These are phyloP conservation scores for Leptopterna dolabrata DNA, from an alignment of 2,888 invertebrate species.

Conservation along the genomic window DNA sequence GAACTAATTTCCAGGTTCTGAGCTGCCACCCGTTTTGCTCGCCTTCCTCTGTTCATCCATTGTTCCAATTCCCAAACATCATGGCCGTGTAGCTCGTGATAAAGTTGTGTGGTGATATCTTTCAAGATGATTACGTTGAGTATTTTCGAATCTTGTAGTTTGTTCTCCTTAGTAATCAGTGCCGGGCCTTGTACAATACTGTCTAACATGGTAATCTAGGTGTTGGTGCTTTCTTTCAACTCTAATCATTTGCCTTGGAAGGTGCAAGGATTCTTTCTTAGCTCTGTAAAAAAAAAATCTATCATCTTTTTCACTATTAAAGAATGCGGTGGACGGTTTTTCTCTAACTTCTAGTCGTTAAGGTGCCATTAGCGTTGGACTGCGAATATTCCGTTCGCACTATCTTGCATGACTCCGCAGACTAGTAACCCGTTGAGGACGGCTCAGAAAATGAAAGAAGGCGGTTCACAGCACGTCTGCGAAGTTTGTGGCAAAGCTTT, in stretches of 20 bases:
- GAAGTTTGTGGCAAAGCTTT: constrained; percentile 75
- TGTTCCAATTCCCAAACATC: neutral
- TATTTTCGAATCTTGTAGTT: neutral
- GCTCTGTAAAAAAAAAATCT: neutral
- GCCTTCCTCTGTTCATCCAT: neutral
- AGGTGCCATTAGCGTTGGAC: constrained; percentile 24
- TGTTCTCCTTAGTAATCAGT: neutral
- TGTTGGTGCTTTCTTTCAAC: constrained; percentile 26
- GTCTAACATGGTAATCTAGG: constrained; percentile 4
- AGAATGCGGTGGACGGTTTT: constrained; percentile 22
- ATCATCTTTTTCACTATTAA: neutral
- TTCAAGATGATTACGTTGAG: neutral
- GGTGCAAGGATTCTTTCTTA: constrained; percentile 18
- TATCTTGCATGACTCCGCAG: neutral
- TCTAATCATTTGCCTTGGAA: neutral
- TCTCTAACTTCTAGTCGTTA: constrained; percentile 32
- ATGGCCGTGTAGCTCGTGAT: neutral
- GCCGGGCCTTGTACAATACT: neutral
- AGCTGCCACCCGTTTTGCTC: no score
- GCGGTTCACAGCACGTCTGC: constrained; percentile 68
- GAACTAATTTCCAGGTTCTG: neutral
- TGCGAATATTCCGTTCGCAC: neutral
- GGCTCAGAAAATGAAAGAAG: constrained; percentile 16
- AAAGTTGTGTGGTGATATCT: neutral
- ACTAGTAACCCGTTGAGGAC: neutral